phyloP scores from a whole-genome alignment of 2,113 vertebrate species.

The Piprites chloris region DNA sequence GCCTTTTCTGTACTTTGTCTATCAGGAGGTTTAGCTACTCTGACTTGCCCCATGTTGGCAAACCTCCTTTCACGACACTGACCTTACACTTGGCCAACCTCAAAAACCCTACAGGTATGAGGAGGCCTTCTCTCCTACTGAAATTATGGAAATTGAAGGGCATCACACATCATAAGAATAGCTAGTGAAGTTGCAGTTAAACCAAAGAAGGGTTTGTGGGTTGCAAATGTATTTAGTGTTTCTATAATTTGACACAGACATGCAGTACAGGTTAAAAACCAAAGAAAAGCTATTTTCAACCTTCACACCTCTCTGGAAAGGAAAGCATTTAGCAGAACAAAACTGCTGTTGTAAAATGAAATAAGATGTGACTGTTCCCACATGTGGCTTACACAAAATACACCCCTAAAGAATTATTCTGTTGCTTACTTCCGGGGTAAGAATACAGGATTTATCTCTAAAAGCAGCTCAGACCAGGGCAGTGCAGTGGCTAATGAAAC shows the following conservation, averaged over 20 bases:
- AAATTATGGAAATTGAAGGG: background rate
- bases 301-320: background rate
- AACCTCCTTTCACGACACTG: background rate
- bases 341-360: background rate
- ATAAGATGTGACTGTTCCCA: conserved; percentile 45
- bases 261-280: background rate
- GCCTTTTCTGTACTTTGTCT: background rate
- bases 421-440: conserved; percentile 30
- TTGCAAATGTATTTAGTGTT: background rate
- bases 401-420: conserved; percentile 25
- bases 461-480: conserved; percentile 49
- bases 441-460: conserved; percentile 42
- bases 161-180: background rate
- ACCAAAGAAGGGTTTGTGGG: background rate
- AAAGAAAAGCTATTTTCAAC: background rate
- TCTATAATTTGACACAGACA: background rate
- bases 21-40: background rate
- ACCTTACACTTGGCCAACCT: background rate
- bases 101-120: background rate
- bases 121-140: background rate
- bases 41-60: background rate
- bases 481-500: conserved; percentile 56
- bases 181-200: background rate
- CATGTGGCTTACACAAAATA: conserved; percentile 35
- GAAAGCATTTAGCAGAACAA: conserved; percentile 13